Base-by-base conservation (phyloP, 2,113 vertebrate species). In the Cyphomyrus plagiostoma region DNA sequence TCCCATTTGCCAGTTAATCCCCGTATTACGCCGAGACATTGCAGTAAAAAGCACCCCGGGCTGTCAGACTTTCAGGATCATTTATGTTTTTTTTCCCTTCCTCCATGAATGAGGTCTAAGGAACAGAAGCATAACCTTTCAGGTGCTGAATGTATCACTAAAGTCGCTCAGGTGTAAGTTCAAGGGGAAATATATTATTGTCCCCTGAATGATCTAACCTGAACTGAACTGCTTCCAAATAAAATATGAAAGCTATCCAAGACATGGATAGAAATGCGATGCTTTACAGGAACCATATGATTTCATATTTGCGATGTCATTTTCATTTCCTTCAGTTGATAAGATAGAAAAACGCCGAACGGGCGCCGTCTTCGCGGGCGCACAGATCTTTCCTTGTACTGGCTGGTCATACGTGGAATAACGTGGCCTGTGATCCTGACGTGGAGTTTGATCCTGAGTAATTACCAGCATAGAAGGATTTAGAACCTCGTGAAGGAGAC, bases 381-480 rank as follows among this genome's bases (percentile, higher is more conserved):
- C 62, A 66, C 10, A 26, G n/a, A 66, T n/a, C 66, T 77, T 77
- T 77, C 62, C 23, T 11, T 66, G n/a, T 11, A 11, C 62, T 80
- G 74, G 17, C 13, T 15, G 74, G 35, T 39, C 35, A 19, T 42
- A 6, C 35, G 74, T n/a, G 13, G 35, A 80, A 39, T 50, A 35
- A 13, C 62, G 7, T 77, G 45, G n/a, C 10, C 26, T 35, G 46
- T 77, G 77, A 19, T 66, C 45, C 45, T 50, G 11, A 77, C 30
- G 46, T 50, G 87, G 52, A 88, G n/a, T 70, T 74, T 88, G 23
- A 88, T 66, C 87, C 45, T 19, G 30, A 21, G 15, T 80, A 80
- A 80, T 26, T 48, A 84, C 42, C 21, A 19, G 10, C 15, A 62
- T 26, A 70, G 56, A 48, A 15, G 26, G 23, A 88, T 88, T 88